Evolutionary conservation across 1,140 invertebrate genomes (phyloP).

Genomic region (Sarcophaga peregrina): DNA sequence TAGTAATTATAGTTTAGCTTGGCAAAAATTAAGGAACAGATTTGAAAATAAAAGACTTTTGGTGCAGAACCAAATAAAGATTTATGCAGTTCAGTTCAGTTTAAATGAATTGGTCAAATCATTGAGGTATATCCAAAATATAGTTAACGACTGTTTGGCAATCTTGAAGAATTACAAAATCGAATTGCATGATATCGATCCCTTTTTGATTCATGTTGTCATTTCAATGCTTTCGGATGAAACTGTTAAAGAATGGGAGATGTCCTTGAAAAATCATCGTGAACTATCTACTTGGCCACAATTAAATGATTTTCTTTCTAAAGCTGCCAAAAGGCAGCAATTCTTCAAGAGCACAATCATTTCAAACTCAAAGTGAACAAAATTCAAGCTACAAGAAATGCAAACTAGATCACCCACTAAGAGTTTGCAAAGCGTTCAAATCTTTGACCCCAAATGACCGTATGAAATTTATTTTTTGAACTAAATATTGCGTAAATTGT

Average conservation of each 20-base stretch:
- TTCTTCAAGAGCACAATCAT: neutral
- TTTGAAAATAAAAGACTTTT: neutral
- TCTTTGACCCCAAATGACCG: neutral
- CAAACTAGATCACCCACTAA: conserved; percentile 7
- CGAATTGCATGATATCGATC: neutral
- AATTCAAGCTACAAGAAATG: neutral
- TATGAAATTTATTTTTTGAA: neutral
- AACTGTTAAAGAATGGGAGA: too few relatives aligned
- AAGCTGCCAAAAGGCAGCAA: too few relatives aligned
- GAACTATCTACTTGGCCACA: too few relatives aligned
- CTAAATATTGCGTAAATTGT: neutral
- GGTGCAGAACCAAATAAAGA: neutral
- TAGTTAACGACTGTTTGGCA: neutral
- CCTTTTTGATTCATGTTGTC: neutral
- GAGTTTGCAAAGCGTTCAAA: neutral
- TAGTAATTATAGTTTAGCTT: neutral
- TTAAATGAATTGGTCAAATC: neutral
- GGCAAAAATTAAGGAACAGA: neutral
- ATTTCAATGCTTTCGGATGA: neutral
- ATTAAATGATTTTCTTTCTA: too few relatives aligned
- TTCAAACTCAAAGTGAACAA: neutral
- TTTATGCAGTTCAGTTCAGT: neutral
- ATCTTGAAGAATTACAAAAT: neutral
- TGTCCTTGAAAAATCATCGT: too few relatives aligned
- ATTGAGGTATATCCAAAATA: neutral